Base-by-base conservation (phyloP, 2,113 vertebrate species). In the Bucco capensis region DNA sequence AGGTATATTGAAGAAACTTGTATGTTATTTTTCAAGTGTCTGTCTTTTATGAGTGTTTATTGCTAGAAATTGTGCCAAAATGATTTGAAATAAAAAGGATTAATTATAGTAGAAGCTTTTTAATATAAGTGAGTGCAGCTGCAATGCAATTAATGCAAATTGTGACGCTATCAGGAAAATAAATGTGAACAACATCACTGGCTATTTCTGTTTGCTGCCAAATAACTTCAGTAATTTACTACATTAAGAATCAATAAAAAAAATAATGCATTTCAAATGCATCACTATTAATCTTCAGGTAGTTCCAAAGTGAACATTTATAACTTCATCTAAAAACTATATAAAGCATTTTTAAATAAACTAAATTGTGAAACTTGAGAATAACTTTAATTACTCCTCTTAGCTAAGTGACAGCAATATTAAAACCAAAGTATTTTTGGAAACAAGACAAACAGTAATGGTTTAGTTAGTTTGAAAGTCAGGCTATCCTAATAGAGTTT, bases 241-340 rank as follows among this genome's bases (percentile, higher is more conserved):
- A 98, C 99, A 99, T 99, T 99, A 99, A 99, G 98, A 98, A 99
- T 99, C 99, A 98, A 99, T 99, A 99, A 98, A 99, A 98, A n/a
- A 99, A 98, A 98, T 98, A 98, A 99, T 98, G 98, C 98, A 97
- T 98, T 98, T 98, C 97, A 98, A 98, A 99, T 97, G 97, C 98
- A 98, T 97, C 97, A 97, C 98, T 98, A 99, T 99, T 98, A 98
- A 98, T 98, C 97, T 98, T 97, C 93, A 97, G 97, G 97, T 95
- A 96, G 94, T 89, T 97, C 96, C 93, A 96, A 96, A 97, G 96
- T 54, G 97, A 98, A 97, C 97, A 97, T 98, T 98, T 97, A 97
- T 97, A 98, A 98, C 96, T 98, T 97, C 93, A 98, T 98, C 98
- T 98, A 97, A 97, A 97, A 97, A 97, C 97, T 97, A 97, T 97